A percentile compares a stretch with the other conserved stretches of the same genome.
These are phyloP conservation scores for Muntiacus muntjak DNA, from an alignment of 2,113 vertebrate genomes.

Conservation along the genomic window DNA sequence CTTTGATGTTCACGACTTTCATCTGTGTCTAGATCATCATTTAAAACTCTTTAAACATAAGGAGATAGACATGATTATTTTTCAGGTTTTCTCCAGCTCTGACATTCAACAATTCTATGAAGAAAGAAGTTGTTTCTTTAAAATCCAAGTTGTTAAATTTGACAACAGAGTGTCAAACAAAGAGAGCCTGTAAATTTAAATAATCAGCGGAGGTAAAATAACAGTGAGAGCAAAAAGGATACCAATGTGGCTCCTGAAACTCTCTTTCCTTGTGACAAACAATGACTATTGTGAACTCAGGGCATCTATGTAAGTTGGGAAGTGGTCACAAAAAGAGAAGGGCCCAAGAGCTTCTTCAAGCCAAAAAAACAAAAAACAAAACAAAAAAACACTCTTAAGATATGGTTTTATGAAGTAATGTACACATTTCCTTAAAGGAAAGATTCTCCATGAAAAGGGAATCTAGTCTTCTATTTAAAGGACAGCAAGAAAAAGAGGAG, in stretches of 20 bases:
- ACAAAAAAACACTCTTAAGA: background rate
- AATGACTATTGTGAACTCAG: background rate
- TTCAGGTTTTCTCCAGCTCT: background rate
- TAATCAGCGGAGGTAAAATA: background rate
- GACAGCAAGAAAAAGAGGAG: background rate
- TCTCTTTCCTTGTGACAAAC: background rate
- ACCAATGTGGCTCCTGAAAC: background rate
- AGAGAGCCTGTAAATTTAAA: background rate
- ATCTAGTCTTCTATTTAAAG: background rate
- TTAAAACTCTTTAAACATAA: background rate
- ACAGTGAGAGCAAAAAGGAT: background rate
- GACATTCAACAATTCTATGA: background rate
- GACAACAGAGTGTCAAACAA: background rate
- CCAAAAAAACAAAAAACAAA: background rate
- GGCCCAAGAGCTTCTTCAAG: background rate
- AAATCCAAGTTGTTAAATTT: background rate
- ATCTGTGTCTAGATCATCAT: background rate
- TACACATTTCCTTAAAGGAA: background rate
- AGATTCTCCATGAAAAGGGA: background rate
- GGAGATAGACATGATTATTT: background rate
- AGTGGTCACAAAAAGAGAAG: background rate
- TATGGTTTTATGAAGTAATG: background rate
- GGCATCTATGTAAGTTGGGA: background rate
- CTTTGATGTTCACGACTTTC: background rate
- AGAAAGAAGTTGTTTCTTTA: background rate